A percentile compares a stretch with the other conserved stretches of the same genome.
Evolutionary conservation across 2,113 vertebrate species (phyloP).

Genomic region (Donacobius atricapilla): DNA sequence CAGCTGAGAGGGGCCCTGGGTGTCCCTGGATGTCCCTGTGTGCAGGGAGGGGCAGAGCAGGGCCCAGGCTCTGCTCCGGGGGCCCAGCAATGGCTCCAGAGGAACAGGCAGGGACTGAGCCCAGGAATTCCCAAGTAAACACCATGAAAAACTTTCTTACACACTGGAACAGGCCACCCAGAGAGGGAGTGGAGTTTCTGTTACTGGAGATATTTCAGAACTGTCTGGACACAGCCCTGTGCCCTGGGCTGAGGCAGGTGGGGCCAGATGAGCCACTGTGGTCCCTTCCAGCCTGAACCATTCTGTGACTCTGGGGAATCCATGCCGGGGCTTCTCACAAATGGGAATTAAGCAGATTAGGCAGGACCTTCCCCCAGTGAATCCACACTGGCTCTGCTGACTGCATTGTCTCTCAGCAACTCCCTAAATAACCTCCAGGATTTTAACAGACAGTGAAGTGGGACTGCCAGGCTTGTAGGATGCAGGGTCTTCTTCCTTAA

Average conservation of each 20-base stretch:
- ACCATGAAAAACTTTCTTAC: accelerated
- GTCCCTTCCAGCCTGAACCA: neutral
- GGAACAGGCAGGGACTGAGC: accelerated
- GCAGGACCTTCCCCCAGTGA: neutral
- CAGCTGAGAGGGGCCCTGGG: neutral
- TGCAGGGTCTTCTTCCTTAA: neutral
- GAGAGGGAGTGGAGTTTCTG: neutral
- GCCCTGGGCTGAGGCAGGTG: neutral
- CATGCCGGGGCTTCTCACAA: neutral
- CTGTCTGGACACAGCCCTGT: neutral
- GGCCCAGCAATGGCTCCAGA: neutral
- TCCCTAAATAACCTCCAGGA: neutral
- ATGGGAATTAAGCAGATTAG: neutral
- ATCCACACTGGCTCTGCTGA: neutral
- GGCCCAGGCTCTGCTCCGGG: neutral
- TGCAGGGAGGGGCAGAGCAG: neutral
- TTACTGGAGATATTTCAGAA: neutral
- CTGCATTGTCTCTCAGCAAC: neutral
- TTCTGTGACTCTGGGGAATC: neutral
- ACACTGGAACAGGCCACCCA: neutral
- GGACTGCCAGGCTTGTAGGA: neutral
- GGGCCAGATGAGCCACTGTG: neutral
- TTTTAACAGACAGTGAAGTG: neutral
- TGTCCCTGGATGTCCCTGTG: neutral
- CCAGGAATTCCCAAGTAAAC: neutral